Percentiles rank a stretch among this genome's conserved stretches.
Evolutionary conservation across 2,888 invertebrate genomes (phyloP).

Genomic region (Dolichopus griseipennis): DNA sequence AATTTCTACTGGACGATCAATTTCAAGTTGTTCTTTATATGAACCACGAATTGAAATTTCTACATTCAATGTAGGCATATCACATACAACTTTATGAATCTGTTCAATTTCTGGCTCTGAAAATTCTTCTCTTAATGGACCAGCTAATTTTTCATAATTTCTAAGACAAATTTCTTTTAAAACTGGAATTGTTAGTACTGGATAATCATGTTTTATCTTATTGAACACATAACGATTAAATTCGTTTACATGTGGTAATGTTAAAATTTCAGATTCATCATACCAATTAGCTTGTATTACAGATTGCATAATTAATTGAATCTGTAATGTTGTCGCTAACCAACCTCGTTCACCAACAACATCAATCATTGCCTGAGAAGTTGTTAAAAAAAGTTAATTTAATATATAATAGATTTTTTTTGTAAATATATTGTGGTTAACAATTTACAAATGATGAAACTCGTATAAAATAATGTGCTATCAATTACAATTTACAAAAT

Average conservation of each 20-base stretch:
- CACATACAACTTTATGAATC: conserved; percentile 52
- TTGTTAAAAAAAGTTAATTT: not conserved
- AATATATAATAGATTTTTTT: not conserved
- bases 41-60: conserved; percentile 51
- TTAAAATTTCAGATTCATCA: conserved; percentile 62
- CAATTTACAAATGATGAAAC: not conserved
- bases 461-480: not conserved
- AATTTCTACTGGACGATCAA: conserved; percentile 35
- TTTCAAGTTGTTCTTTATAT: conserved; percentile 35
- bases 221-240: conserved; percentile 54
- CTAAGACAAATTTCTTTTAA: conserved; percentile 40
- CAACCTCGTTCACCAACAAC: conserved; percentile 84
- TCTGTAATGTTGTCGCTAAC: conserved; percentile 68
- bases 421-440: too few species aligned
- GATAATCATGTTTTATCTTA: conserved; percentile 37
- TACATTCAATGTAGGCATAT: conserved; percentile 56
- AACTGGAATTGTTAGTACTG: conserved; percentile 34
- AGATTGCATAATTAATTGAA: conserved; percentile 78
- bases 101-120: conserved; percentile 61
- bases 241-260: conserved; percentile 65
- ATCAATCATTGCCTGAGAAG: conserved; percentile 85
- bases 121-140: conserved; percentile 55
- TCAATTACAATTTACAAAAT: not conserved
- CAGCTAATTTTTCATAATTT: conserved; percentile 54
- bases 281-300: conserved; percentile 85